phyloP scores from a whole-genome alignment of 92 coral and sea anemone species.

The Paramuricea clavata region DNA sequence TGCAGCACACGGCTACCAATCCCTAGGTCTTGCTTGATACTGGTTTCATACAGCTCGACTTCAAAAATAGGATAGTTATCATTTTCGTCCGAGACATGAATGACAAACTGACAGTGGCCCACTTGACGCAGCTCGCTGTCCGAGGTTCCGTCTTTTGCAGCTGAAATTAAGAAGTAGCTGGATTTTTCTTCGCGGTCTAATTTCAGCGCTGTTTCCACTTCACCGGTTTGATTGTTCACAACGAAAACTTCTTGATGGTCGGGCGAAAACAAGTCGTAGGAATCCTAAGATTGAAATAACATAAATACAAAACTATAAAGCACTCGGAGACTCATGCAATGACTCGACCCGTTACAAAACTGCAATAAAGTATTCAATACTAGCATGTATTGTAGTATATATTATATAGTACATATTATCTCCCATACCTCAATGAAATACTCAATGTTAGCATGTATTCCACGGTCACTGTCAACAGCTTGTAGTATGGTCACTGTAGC shows the following conservation, averaged over 20 bases:
- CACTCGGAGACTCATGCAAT: too few relatives aligned
- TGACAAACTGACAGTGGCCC: constrained; percentile 67
- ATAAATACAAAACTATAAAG: too few relatives aligned
- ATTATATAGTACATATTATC: too few relatives aligned
- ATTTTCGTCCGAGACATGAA: constrained; percentile 75
- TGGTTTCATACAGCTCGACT: constrained; percentile 71
- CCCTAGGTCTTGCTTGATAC: constrained; percentile 69
- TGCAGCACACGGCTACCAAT: constrained; percentile 73
- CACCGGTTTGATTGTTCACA: constrained; percentile 84
- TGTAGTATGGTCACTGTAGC: constrained; percentile 61
- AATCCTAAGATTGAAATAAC: not conserved
- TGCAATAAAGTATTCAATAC: too few relatives aligned
- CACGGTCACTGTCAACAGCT: constrained; percentile 78
- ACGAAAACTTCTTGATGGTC: constrained; percentile 53
- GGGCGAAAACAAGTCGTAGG: not conserved
- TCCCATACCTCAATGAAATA: constrained; percentile 58
- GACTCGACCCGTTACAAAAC: too few relatives aligned
- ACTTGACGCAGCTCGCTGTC: constrained; percentile 53
- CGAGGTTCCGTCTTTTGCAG: constrained; percentile 86
- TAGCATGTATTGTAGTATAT: too few relatives aligned
- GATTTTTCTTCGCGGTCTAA: constrained; percentile 78
- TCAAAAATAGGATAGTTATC: constrained; percentile 82
- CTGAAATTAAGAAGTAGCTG: constrained; percentile 60
- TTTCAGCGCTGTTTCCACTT: constrained; percentile 54
- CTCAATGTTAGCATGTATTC: constrained; percentile 76